Evolutionary conservation across 2,113 vertebrate genomes (phyloP).

Genomic region (Ceyx cyanopectus): DNA sequence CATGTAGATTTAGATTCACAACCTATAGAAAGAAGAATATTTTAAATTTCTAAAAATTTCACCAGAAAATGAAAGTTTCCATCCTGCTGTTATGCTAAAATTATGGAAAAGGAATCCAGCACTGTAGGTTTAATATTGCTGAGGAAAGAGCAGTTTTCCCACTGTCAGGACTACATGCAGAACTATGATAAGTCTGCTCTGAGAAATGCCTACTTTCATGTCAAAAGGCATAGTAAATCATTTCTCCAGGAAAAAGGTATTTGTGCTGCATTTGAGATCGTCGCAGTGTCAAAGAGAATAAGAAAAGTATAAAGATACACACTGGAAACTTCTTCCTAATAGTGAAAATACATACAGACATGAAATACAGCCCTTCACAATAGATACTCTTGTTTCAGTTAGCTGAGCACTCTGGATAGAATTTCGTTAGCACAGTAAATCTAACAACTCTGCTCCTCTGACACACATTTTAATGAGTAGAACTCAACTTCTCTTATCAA

Average conservation of each 20-base stretch:
- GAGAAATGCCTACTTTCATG: conserved; percentile 11
- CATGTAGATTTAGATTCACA: not conserved
- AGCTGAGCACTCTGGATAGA: not conserved
- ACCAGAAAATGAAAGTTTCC: not conserved
- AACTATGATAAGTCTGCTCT: conserved; percentile 13
- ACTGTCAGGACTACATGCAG: not conserved
- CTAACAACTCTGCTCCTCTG: not conserved
- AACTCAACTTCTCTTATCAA: not conserved
- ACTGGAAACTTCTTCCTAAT: not conserved
- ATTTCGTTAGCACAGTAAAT: not conserved
- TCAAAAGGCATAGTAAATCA: conserved; percentile 10
- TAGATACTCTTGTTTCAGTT: not conserved
- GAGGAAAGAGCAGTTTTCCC: not conserved
- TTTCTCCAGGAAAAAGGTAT: conserved; percentile 1
- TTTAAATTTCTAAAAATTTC: conserved; percentile 8
- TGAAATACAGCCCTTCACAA: not conserved
- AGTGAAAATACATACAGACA: not conserved
- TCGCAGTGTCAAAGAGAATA: not conserved
- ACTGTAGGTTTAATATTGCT: not conserved
- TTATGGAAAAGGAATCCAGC: not conserved
- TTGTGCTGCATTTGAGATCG: not conserved
- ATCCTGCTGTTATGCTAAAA: not conserved
- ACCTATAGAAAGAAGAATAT: not conserved
- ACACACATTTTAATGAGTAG: not conserved
- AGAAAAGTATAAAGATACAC: not conserved